Base-by-base conservation (phyloP, 1,140 invertebrate species). In the Bombus fervidus region DNA sequence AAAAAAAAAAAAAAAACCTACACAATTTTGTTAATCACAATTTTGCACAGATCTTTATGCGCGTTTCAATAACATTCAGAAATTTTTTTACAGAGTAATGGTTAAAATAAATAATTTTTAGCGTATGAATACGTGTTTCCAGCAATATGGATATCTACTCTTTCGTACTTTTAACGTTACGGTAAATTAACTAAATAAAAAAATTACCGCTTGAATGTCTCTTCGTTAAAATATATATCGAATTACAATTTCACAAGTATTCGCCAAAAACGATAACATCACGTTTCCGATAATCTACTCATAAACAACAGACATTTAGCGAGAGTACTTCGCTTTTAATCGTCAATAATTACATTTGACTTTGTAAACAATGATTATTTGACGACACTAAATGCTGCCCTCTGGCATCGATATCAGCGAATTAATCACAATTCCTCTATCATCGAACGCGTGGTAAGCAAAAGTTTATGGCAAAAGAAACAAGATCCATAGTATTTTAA, bases 341-440 rank as follows among this genome's bases (percentile, higher is more conserved):
- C 15, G 22, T 8, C 64, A 8, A 22, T 34, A 37, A 68, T 68
- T 68, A 34, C 31, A 68, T 34, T 68, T 37, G 31, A 18, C 15
- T 18, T 34, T 68, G 15, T 68, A 34, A 68, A 69, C 34, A 39
- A 39, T 41, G 8, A 8, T 31, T 31, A 73, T 39, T 18, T 31
- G 37, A 47, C 71, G 6, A 72, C 22, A 73, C 2, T 47, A 31
- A 73, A 73, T 43, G 72, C 72, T 73, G 41, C n/a, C 41, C 41
- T 73, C 72, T 73, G 41, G 13, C n/a, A 73, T 73, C 72, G 41
- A 73, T 73, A 73, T 73, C 41, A 31, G 31, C 41, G 41, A 39
- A 41, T 71, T 71, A 71, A 71, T n/a, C 28, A 13, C 37, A 37
- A 71, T 71, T 25, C 18, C 34, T 3, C 8, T 5, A n/a, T 22